Conservation (phyloP, 2,797 vertebrate genomes). For the Mareca penelope region DNA sequence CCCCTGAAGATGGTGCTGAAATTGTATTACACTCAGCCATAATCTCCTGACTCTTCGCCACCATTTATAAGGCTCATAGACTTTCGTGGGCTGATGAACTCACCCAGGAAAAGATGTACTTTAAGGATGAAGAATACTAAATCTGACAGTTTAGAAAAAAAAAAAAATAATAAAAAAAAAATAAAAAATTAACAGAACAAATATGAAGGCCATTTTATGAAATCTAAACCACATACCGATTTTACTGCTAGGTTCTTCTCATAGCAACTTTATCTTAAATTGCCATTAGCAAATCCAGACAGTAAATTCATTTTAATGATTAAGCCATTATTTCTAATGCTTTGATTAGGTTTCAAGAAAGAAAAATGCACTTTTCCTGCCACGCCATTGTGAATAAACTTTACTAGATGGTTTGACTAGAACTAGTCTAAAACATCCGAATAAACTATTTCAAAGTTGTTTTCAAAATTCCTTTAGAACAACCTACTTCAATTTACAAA, state of each 20-base stretch:
- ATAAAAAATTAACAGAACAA: not conserved
- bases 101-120: not conserved
- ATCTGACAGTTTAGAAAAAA: not conserved
- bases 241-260: not conserved
- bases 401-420: not conserved
- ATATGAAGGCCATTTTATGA: not conserved
- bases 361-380: not conserved
- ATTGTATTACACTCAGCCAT: not conserved
- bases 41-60: not conserved
- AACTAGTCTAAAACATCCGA: not conserved
- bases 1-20: not conserved
- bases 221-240: not conserved
- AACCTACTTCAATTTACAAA: not conserved
- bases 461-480: not conserved
- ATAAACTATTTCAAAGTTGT: not conserved
- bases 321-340: not conserved
- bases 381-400: not conserved
- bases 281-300: not conserved
- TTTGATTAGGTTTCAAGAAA: not conserved
- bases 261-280: not conserved
- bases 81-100: not conserved
- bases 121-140: not conserved
- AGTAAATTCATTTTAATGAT: not conserved
- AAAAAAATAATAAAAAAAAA: not conserved
- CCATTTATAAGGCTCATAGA: not conserved